Evolutionary conservation across 2,888 invertebrate genomes (phyloP).

Genomic region (Cylindroiulus punctatus): DNA sequence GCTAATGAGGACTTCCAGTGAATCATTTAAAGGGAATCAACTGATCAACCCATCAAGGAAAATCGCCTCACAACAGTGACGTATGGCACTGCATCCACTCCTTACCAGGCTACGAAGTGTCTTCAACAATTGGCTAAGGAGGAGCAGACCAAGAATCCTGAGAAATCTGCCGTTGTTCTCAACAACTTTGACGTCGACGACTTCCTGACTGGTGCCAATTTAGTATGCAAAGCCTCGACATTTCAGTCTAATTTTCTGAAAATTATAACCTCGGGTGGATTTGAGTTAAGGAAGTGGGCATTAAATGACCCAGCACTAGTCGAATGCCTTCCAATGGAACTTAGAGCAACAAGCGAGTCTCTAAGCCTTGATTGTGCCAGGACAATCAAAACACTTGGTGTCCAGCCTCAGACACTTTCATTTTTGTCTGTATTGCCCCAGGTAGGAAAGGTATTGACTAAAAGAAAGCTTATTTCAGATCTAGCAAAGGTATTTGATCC

Average conservation of each 20-base stretch:
- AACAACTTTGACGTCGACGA: neutral
- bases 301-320: neutral
- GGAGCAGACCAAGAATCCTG: neutral
- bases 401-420: neutral
- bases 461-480: neutral
- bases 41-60: neutral
- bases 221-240: neutral
- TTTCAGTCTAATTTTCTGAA: neutral
- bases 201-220: neutral
- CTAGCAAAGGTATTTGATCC: neutral
- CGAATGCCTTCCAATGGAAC: neutral
- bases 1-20: neutral
- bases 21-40: neutral
- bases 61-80: neutral
- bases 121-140: neutral
- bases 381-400: neutral
- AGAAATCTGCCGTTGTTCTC: neutral
- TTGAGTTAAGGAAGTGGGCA: neutral
- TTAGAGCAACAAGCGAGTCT: neutral
- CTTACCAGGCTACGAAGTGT: neutral
- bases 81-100: neutral
- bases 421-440: neutral
- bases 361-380: neutral
- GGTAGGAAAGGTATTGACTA: neutral
- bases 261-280: neutral